These are phyloP conservation scores for Steinernema scapterisci DNA, from an alignment of 2,888 invertebrate species.

Conservation along the genomic window DNA sequence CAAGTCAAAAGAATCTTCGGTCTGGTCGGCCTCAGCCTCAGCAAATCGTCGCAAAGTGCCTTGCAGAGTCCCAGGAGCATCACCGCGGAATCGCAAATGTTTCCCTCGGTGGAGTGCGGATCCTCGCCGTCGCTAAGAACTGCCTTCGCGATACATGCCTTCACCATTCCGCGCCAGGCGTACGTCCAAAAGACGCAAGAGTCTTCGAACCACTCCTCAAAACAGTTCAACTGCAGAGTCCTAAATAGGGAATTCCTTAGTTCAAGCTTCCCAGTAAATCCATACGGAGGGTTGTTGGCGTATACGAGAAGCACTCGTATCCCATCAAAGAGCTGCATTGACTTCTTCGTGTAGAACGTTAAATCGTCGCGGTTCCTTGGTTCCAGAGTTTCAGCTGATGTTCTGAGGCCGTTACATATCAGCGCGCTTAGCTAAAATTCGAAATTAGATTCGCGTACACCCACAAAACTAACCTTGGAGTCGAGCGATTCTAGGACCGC, in stretches of 20 bases:
- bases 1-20: conserved; percentile 40
- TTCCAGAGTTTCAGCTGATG: conserved; percentile 29
- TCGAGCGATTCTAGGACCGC: conserved; percentile 20
- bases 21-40: conserved; percentile 39
- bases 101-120: conserved; percentile 1
- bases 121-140: not conserved
- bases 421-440: not conserved
- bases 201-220: conserved; percentile 42
- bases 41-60: conserved; percentile 49
- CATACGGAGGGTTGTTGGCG: conserved; percentile 25
- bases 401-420: not conserved
- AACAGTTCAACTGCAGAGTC: conserved; percentile 32
- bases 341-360: conserved; percentile 41
- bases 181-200: conserved; percentile 45
- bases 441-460: not conserved
- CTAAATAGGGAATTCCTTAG: not conserved
- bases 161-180: conserved; percentile 41
- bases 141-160: conserved; percentile 35
- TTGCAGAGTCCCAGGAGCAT: conserved; percentile 49
- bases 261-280: not conserved
- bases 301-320: conserved; percentile 14
- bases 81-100: conserved; percentile 39
- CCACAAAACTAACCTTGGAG: not conserved
- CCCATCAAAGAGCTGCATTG: conserved; percentile 48
- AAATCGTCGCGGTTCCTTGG: conserved; percentile 39